Evolutionary conservation across 2,888 invertebrate genomes (phyloP).

Genomic region (Ochropacha duplaris): DNA sequence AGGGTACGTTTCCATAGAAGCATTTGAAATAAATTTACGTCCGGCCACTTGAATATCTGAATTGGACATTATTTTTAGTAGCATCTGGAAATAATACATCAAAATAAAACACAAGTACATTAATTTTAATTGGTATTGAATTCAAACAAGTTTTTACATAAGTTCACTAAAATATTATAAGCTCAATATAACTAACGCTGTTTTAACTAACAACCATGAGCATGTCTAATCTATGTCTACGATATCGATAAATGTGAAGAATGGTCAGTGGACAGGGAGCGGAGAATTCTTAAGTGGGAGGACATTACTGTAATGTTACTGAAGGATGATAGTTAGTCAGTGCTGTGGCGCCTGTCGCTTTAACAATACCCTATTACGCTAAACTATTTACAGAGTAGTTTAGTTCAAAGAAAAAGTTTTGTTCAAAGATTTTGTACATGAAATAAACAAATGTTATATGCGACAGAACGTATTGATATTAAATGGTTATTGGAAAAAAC

Average conservation of each 20-base stretch:
- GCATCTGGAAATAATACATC: conserved; percentile 24
- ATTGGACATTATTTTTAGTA: conserved; percentile 26
- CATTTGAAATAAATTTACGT: conserved; percentile 68
- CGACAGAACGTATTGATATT: too few relatives aligned
- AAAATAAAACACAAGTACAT: not conserved
- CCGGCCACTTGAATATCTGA: conserved; percentile 42
- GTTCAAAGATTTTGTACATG: conserved; percentile 15
- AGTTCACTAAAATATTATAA: not conserved
- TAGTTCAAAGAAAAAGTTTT: too few relatives aligned
- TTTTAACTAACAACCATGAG: not conserved
- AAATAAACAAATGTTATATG: conserved; percentile 7
- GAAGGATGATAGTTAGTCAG: conserved; percentile 35
- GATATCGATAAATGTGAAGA: not conserved
- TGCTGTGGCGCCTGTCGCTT: conserved; percentile 39
- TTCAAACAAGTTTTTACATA: too few relatives aligned
- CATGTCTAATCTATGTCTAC: not conserved
- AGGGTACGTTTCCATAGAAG: conserved; percentile 64
- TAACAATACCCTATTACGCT: conserved; percentile 55
- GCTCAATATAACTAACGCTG: not conserved
- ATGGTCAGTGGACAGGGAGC: conserved; percentile 11
- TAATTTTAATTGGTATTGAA: not conserved
- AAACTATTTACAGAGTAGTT: conserved; percentile 38
- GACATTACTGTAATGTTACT: conserved; percentile 49
- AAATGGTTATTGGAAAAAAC: too few relatives aligned
- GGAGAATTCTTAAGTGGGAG: conserved; percentile 42